Base-by-base conservation (phyloP, 2,113 vertebrate species). In the Myiagra hebetior region DNA sequence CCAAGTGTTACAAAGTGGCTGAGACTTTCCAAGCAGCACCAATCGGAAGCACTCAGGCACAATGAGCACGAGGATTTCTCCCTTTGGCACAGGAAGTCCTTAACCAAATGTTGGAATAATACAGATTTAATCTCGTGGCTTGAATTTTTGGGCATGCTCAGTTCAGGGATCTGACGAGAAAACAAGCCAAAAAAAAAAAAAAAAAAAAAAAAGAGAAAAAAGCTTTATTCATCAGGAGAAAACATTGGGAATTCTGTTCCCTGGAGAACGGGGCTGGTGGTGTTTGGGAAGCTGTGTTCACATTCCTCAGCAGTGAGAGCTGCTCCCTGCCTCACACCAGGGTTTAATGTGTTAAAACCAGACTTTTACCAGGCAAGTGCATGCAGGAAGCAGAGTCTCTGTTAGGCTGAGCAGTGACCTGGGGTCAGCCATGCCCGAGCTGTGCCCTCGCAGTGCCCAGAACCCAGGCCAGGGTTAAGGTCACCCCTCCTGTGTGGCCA, bases 1-100 rank as follows among this genome's bases (percentile, higher is more conserved):
- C 2, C 8, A 42, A 89, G 65, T 6, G 26, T 17, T 62, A 37
- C 30, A 77, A 70, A 47, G 11, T 15, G 67, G 75, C 82, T 85
- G 74, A 53, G 63, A 6, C 23, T 37, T 73, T 63, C 35, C 23
- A 41, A 59, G 70, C 1, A 13, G 23, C 78, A 46, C 31, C 78
- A 55, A 26, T 79, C 2, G 26, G 91, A 85, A 93, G 74, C 67
- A 59, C 59, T 88, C 3, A 42, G 37, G 82, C 59, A 26, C 78
- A 50, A 15, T 2, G 37, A 89, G 78, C 87, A 91, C 46, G 3
- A 56, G 70, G 81, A 63, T 64, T 18, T 69, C 72, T 74, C 75
- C 47, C 47, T 42, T 65, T 80, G 70, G 81, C 90, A 90, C 76
- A 37, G 82, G 78, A 95, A 95, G 59, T 47, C 92, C 85, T 94